A percentile compares a stretch with the other conserved stretches of the same genome.
Conservation (phyloP, 1,140 invertebrate genomes). For the Lepidotrigona ventralis region DNA sequence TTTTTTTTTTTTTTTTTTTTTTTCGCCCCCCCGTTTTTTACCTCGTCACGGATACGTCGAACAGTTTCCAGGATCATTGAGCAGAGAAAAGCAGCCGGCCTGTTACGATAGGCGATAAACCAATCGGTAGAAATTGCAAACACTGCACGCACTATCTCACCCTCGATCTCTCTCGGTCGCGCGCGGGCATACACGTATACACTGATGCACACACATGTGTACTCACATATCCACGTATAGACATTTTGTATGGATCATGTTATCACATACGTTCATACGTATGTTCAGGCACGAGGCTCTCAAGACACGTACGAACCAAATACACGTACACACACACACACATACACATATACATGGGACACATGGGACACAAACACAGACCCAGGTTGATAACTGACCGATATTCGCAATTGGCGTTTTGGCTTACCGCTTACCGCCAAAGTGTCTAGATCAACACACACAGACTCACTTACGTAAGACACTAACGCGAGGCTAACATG, state of each 20-base stretch:
- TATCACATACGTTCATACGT: slow-evolving; percentile 15
- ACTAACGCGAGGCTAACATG: slow-evolving; percentile 60
- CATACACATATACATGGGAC: neutral
- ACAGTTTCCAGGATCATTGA: slow-evolving; percentile 47
- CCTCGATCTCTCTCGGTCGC: slow-evolving; percentile 18
- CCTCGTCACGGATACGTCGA: slow-evolving; percentile 20
- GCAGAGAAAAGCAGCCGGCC: slow-evolving; percentile 51
- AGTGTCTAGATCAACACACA: slow-evolving; percentile 60
- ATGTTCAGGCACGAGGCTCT: slow-evolving; percentile 18
- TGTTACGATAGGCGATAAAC: slow-evolving; percentile 48
- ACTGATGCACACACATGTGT: neutral
- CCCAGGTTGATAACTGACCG: slow-evolving; percentile 43
- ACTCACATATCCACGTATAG: neutral
- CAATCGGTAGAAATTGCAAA: slow-evolving; percentile 52
- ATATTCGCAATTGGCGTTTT: slow-evolving; percentile 58
- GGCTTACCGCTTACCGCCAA: slow-evolving; percentile 52
- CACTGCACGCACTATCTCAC: slow-evolving; percentile 34
- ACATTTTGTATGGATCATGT: slow-evolving; percentile 1
- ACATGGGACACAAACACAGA: slow-evolving; percentile 22
- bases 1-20: neutral
- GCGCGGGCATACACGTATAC: neutral
- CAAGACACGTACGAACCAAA: slow-evolving; percentile 16
- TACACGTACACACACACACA: too few species aligned
- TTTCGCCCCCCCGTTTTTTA: neutral
- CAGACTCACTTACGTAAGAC: slow-evolving; percentile 66